Evolutionary conservation across 2,113 vertebrate genomes (phyloP), one percentile per base, ranked within the genome.

Genomic region (Hyla sarda): DNA sequence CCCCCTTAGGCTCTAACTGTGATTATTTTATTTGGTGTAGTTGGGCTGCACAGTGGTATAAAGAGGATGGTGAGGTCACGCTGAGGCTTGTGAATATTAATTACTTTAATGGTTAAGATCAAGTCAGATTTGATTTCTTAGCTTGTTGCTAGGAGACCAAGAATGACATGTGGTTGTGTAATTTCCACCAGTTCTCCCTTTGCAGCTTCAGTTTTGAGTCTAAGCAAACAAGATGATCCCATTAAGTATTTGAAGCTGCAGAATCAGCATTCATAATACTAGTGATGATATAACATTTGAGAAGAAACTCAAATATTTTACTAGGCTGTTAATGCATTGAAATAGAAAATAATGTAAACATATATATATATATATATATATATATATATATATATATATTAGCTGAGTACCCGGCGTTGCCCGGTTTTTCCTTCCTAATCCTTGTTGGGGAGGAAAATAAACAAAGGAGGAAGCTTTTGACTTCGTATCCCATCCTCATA

Each of bases 141-240:
- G 77, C 88, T 88, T 2, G 94, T 95, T 95, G 94, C 95, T 94
- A 95, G 87, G 95, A 90, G 93, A 95, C 94, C 80, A 84, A 78
- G 67, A 79, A 85, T 88, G 90, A 90, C 89, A 89, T 90, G 89
- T 87, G 89, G 25, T 16, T 87, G 91, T 89, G 88, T 89, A 88
- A 76, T 88, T 88, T 86, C 90, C 91, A 89, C 84, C 71, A 86
- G 90, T 86, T 65, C 37, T 86, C 84, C 73, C 81, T 80, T 80
- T 80, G 65, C 65, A 47, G 84, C 65, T 58, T 73, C 67, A 21
- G 13, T 23, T 30, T 73, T 60, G 25, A 86, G 65, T 80, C 65
- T 81, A 73, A 60, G 76, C 62, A 81, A 86, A 80, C 25, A 86
- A 48, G 77, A 73, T 81, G 65, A 80, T 86, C 52, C 65, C 77